Base-by-base conservation (phyloP, 2,113 vertebrate genomes). In the Colius striatus region DNA sequence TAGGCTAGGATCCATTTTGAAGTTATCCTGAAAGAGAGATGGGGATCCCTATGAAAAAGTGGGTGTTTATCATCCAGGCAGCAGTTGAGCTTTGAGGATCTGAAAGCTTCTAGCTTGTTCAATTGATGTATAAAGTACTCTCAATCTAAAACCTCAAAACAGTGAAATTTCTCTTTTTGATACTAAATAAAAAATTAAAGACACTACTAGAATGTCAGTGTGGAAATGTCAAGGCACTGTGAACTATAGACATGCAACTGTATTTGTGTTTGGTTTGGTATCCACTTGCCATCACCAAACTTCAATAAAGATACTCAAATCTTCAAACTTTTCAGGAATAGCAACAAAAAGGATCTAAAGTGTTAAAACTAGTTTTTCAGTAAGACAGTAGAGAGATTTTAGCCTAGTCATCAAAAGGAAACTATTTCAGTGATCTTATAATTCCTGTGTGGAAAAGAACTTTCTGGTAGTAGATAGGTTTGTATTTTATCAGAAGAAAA, bases 401-500 rank as follows among this genome's bases (percentile, higher is more conserved):
- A 70, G 7, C 50, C 19, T 20, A 58, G 9, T 53, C 16, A 43
- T 38, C 32, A n/a, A 75, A 60, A 29, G 20, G 25, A 79, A 90
- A 72, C 22, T 67, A 48, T 25, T 13, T 0, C 1, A 11, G 4
- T 63, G 11, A 63, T 51, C 2, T 20, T 72, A 16, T 41, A 5
- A 47, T 17, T 79, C 26, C 10, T 53, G 2, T 8, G 9, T 38
- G 23, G 34, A 71, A 87, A 84, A 78, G 1, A 90, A 23, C 3
- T 53, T 86, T 16, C 54, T 53, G 22, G 4, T 43, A 38, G 15
- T 57, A 86, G 30, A 70, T 1, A 65, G 11, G 2, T 48, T 22
- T 70, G 27, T 67, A 62, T 84, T 91, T 88, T 71, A 50, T 87
- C n/a, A 87, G 21, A 87, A 78, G 13, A 67, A 94, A 67, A 51